Evolutionary conservation across 2,888 invertebrate genomes (phyloP), one percentile per base, ranked within the genome.

Genomic region (Euzetes globulus): DNA sequence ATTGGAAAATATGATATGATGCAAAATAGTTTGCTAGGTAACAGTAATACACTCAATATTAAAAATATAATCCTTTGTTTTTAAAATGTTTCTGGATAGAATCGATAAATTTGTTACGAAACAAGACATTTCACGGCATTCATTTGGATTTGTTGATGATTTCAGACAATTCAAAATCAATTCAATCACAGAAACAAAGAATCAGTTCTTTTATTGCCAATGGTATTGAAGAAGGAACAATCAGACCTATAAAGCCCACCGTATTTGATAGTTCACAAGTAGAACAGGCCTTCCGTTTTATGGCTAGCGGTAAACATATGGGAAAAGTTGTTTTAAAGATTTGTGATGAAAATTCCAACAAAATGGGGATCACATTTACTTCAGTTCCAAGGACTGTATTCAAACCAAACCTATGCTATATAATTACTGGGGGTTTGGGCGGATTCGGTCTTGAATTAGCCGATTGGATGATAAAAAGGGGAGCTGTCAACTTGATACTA

Each of bases 391-490:
- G 92, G 79, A 91, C 91, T 47, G 91, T 92, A 58, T 87, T 87
- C 77, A 88, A 85, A 72, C 84, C 85, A 1, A 77, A 83, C 41
- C 84, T 83, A 77, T 80, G 82, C 11, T 86, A 86, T 80, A 81
- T 87, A 52, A 83, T 87, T 76, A 82, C 84, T 84, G 82, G 91
- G 75, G 96, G 97, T 73, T 87, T 97, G 70, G 98, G 98, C 78
- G 98, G 97, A 4, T 97, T 98, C 84, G 98, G 98, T 27, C 85
- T 98, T 77, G 98, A 99, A 85, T 85, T 98, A 78, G 89, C 90
- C 9, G 13, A 41, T 41, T 41, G 41, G 41, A 41, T 41, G 41
- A 11, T 41, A 1, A 11, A 11, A 9, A 41, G 41, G 11, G 98
- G 98, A 19, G 96, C 94, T 22, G 89, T 86, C 73, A 87, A 89